phyloP scores from a whole-genome alignment of 2,113 vertebrate species.

The Desmodus rotundus region DNA sequence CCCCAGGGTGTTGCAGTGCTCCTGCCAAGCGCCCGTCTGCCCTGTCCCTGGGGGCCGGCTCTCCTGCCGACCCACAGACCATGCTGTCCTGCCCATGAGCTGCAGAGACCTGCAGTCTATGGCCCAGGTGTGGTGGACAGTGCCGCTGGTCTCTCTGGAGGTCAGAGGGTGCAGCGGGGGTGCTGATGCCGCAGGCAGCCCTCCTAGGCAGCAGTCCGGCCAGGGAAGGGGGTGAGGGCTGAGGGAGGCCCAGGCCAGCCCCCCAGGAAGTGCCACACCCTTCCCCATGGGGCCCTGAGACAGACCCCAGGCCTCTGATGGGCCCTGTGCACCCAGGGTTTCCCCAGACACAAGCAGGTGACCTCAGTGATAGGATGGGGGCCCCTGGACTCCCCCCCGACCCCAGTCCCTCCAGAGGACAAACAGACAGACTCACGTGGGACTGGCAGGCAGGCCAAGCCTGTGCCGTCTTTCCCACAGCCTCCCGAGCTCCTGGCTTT shows the following conservation, averaged over 20 bases:
- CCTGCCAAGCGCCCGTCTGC: fast-evolving
- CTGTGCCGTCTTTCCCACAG: background rate
- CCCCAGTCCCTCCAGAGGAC: background rate
- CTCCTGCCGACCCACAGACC: background rate
- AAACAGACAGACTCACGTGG: fast-evolving
- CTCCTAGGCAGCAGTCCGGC: too few species aligned
- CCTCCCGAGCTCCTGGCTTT: background rate
- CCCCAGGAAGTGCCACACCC: background rate
- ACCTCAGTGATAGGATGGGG: background rate
- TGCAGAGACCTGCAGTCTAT: background rate
- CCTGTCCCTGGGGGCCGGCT: too few species aligned
- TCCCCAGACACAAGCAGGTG: background rate
- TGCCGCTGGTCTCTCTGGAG: background rate
- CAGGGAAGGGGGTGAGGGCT: too few species aligned
- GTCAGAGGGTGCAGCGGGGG: too few species aligned
- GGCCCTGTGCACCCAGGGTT: background rate
- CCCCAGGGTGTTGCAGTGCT: background rate
- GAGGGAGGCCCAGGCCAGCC: background rate
- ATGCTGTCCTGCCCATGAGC: background rate
- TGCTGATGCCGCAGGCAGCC: fast-evolving
- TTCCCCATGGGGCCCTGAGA: fast-evolving
- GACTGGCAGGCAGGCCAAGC: fast-evolving
- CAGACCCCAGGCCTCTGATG: background rate
- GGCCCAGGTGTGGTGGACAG: background rate
- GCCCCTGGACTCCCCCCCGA: background rate